phyloP scores from a whole-genome alignment of 2,888 invertebrate species.

The Eutolmus rufibarbis region DNA sequence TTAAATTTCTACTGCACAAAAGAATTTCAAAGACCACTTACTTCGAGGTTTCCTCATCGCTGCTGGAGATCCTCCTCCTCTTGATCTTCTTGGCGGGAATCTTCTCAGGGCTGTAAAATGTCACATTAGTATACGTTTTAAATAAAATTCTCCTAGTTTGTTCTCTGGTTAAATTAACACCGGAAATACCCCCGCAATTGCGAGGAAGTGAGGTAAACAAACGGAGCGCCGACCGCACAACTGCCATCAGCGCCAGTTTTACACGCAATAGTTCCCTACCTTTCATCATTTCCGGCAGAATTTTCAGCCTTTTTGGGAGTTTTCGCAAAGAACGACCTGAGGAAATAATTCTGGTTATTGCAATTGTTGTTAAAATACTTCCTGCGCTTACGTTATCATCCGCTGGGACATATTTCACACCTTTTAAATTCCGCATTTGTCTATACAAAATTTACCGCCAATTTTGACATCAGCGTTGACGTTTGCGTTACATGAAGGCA shows the following conservation, averaged over 20 bases:
- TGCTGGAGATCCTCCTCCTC: slow-evolving; percentile 55
- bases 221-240: background rate
- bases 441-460: background rate
- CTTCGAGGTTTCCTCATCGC: slow-evolving; percentile 55
- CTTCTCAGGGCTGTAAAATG: slow-evolving; percentile 48
- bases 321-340: slow-evolving; percentile 63
- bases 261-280: slow-evolving; percentile 40
- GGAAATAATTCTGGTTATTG: slow-evolving; percentile 40
- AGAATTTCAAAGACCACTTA: slow-evolving; percentile 25
- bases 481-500: background rate
- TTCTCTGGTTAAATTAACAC: background rate
- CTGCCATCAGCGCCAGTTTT: background rate
- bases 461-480: background rate
- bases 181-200: background rate
- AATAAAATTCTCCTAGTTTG: background rate
- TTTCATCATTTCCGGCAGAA: slow-evolving; percentile 44
- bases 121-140: slow-evolving; percentile 16
- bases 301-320: slow-evolving; percentile 50
- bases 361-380: slow-evolving; percentile 41
- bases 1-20: background rate
- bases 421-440: background rate
- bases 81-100: slow-evolving; percentile 47
- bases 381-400: slow-evolving; percentile 57
- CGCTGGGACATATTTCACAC: slow-evolving; percentile 54
- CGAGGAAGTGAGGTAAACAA: background rate